These are phyloP conservation scores for Boloria euphrosyne DNA, from an alignment of 2,888 invertebrate genomes.

Conservation along the genomic window DNA sequence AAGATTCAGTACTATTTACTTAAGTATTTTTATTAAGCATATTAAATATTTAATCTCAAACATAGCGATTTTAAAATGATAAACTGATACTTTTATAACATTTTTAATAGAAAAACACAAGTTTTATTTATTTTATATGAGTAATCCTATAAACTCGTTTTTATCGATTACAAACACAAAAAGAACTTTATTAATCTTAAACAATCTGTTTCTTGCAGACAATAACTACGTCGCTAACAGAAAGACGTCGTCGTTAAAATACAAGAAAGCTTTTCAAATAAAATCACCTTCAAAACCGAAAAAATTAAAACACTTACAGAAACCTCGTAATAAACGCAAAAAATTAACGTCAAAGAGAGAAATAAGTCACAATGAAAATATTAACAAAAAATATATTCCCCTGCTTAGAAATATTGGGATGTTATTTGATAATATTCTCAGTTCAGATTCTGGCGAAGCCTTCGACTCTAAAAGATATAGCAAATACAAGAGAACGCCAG, in stretches of 20 bases:
- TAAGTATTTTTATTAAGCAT: too few species aligned
- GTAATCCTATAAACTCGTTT: too few species aligned
- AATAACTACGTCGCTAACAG: constrained; percentile 38
- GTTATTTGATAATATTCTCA: constrained; percentile 71
- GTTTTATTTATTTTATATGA: too few species aligned
- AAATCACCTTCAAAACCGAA: constrained; percentile 62
- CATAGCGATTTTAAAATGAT: too few species aligned
- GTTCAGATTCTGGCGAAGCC: constrained; percentile 57
- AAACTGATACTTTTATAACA: too few species aligned
- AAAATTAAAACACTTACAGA: constrained; percentile 53
- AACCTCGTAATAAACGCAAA: constrained; percentile 51
- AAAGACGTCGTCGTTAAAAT: constrained; percentile 55
- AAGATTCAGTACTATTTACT: too few species aligned
- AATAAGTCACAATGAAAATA: constrained; percentile 56
- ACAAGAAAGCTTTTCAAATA: constrained; percentile 60
- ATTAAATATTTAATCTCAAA: too few species aligned
- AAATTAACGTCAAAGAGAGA: constrained; percentile 61
- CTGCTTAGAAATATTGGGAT: constrained; percentile 69
- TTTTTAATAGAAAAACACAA: too few species aligned
- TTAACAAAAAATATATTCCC: constrained; percentile 65
- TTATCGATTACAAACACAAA: not conserved
- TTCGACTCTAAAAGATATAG: constrained; percentile 40
- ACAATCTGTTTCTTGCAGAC: constrained; percentile 15
- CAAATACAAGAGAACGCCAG: constrained; percentile 51
- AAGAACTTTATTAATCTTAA: not conserved